Base-by-base conservation (phyloP, 2,888 invertebrate species). In the Peribatodes rhomboidaria region DNA sequence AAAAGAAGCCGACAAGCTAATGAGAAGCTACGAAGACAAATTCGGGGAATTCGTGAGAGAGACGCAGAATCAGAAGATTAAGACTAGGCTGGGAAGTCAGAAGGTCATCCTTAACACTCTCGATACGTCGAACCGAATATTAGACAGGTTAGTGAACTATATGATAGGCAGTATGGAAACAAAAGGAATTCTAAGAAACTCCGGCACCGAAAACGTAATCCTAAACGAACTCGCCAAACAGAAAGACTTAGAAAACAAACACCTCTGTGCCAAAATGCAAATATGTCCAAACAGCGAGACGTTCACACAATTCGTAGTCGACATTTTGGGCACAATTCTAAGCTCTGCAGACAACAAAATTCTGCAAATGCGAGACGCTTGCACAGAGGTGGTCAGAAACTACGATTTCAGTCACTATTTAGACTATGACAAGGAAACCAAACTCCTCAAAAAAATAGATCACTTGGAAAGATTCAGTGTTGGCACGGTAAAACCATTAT, bases 21-120 rank as follows among this genome's bases (percentile, higher is more conserved):
- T 76, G 0, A 68, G 58, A 9, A 79, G 52, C 3, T 89, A 84
- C 58, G 75, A 78, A 11, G 69, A 78, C 0, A 85, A 83, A 71
- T 87, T 86, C 39, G 70, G 71, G 2, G 75, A 80, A 0, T 87
- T 83, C 18, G 56, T 87, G 0, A 72, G 68, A 16, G 71, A 77
- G 1, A 85, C 83, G 0, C 71, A 73, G 39, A 66, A 77, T 1
- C 79, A 81, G 6, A 74, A 71, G 0, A 80, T 90, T 0, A 83
- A 78, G 72, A 88, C 88, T 0, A 75, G 72, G 35, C 54, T 83
- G 0, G 87, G 87, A 0, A 66, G 70, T 0, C 80, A 86, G 54
- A 88, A 85, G 47, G 87, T 85, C 0, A 74, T 90, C 9, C 62
- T 87, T 0, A 85, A 89, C 37, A 81, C 80, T 0, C 78, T 88